Evolutionary conservation across 2,113 vertebrate species (phyloP), one percentile per base, ranked within the genome.

Genomic region (Cheilinus undulatus): DNA sequence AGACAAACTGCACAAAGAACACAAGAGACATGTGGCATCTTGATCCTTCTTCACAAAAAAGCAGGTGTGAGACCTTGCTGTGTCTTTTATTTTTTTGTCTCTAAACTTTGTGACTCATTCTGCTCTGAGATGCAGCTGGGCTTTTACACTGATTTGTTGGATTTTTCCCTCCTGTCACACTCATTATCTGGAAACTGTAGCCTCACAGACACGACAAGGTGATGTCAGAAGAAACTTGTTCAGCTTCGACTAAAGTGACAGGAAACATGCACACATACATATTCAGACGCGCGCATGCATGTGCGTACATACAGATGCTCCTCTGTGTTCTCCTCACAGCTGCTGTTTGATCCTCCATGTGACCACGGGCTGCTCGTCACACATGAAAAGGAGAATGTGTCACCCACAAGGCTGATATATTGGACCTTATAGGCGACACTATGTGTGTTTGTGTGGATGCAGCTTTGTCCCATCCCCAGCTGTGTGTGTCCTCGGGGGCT

Each of bases 341-440:
- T 88, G 86, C 73, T 81, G 50, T 74, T 50, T 54, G 72, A 80
- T 71, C 75, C 51, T 81, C 68, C 87, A 86, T 89, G 80, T 89
- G 86, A 89, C 86, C 69, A 53, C 34, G 30, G 43, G 53, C 71
- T 76, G 65, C 48, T 57, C 63, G 81, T 81, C 68, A 73, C 82
- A 89, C 85, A 88, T 84, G 57, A 84, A 88, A 81, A 79, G 68
- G 61, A 72, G 60, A 76, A 86, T 82, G 77, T 80, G 83, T 85
- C 85, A 78, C 62, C 60, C 75, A 45, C 57, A 38, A 64, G 50
- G 53, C 79, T 79, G 79, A 86, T 84, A 58, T 78, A 88, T 87
- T 75, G 64, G 65, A 77, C 50, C 64, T 68, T 66, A 70, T 57
- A 34, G 49, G 69, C 14, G 12, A 63, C 63, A 43, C 43, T 64